A percentile compares a stretch with the other conserved stretches of the same genome.
phyloP scores from a whole-genome alignment of 37 sponge, comb jelly and placozoan genomes.

The Diacarnus erythraeanus region DNA sequence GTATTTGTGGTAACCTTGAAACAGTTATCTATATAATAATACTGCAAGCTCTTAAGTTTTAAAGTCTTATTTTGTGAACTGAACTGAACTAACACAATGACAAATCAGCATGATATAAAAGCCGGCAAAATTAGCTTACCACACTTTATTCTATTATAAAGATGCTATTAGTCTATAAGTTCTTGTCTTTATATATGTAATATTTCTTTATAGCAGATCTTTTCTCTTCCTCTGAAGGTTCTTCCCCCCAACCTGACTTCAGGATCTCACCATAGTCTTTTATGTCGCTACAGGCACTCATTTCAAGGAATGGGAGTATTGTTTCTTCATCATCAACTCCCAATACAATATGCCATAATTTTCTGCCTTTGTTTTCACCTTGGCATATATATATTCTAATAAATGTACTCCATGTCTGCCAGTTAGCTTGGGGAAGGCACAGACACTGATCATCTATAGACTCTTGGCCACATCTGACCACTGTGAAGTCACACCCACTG shows the following conservation, averaged over 20 bases:
- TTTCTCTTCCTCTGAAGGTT: constrained; percentile 62
- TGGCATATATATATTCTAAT: not conserved
- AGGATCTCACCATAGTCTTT: constrained; percentile 66
- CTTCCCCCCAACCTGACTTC: constrained; percentile 74
- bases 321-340: constrained; percentile 39
- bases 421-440: not conserved
- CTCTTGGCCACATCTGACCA: not conserved
- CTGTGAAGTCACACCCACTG: not conserved
- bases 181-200: not conserved
- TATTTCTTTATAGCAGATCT: not conserved
- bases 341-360: constrained; percentile 49
- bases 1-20: too few species aligned
- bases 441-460: constrained; percentile 19
- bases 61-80: too few species aligned
- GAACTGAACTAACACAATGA: too few species aligned
- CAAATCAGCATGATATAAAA: too few species aligned
- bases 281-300: constrained; percentile 27
- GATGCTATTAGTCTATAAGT: not conserved
- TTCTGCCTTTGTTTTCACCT: constrained; percentile 12
- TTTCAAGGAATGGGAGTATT: constrained; percentile 7
- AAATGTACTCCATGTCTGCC: not conserved
- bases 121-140: too few species aligned
- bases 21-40: too few species aligned
- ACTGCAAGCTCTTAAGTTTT: too few species aligned
- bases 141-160: not conserved